Evolutionary conservation across 2,113 vertebrate species (phyloP).

Genomic region (Gobio gobio): DNA sequence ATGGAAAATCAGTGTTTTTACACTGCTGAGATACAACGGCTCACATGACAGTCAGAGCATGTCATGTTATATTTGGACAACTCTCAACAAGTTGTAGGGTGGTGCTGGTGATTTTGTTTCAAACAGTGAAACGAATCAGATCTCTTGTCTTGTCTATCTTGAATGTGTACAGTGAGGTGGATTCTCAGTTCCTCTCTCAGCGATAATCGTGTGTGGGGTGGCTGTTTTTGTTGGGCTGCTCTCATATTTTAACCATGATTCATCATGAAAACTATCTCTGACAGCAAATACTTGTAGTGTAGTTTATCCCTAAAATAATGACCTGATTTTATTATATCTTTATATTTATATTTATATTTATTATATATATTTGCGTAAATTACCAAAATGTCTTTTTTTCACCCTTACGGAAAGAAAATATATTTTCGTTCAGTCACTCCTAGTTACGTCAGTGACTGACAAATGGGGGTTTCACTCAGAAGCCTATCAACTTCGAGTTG

Average conservation of each 20-base stretch:
- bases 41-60: background rate
- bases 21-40: background rate
- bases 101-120: conserved; percentile 4
- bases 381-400: background rate
- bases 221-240: background rate
- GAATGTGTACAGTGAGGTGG: background rate
- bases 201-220: background rate
- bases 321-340: background rate
- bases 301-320: background rate
- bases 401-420: too few species aligned
- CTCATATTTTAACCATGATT: background rate
- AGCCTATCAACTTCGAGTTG: too few species aligned
- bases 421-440: too few species aligned
- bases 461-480: too few species aligned
- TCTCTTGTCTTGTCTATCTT: background rate
- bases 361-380: background rate
- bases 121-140: conserved; percentile 6
- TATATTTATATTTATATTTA: too few species aligned
- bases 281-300: background rate
- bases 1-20: background rate
- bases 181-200: background rate
- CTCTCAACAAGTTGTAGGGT: conserved; percentile 22
- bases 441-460: too few species aligned
- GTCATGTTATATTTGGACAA: background rate
- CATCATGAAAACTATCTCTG: background rate